Base-by-base conservation (phyloP, 2,888 invertebrate genomes). In the Ophion ventricosus region DNA sequence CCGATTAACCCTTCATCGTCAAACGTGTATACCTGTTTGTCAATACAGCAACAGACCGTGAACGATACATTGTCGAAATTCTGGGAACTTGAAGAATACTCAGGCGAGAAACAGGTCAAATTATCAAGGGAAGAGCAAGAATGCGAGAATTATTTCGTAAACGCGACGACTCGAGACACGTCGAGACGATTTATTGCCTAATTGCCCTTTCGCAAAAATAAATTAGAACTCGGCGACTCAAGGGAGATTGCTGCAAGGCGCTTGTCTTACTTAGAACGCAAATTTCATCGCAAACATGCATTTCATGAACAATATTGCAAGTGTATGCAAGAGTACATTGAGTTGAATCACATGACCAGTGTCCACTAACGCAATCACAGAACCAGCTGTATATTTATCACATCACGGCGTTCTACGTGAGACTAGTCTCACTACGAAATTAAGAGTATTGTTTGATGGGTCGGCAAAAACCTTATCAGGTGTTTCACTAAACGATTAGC, bases 371-470 rank as follows among this genome's bases (percentile, higher is more conserved):
- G 8, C 11, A 11, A 7, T n/a, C 35, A 59, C 20, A 54, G 43
- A 23, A 14, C 78, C 83, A 40, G 67, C 70, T 4, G 83, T 80
- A 57, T 85, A 80, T 64, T 75, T 85, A 17, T 87, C 87, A 14
- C 87, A 88, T 70, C 87, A 87, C 49, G 80, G 74, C 3, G 86
- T 88, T 0, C 25, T 86, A 17, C 85, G 83, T n/a, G 75, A 77
- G 29, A 63, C 79, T 0, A 83, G 86, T n/a, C 17, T 49, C 2
- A 84, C 89, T 0, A 89, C 87, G 1, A 90, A 88, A 73, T 11
- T 88, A 11, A 84, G 89, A 7, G 86, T 88, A 0, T 88, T 89
- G 8, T 89, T 89, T 56, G 87, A 89, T 79, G 88, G 86, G 0
- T 88, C 87, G 4, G 87, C 86, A 0, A 61, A 84, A 8, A 64